Evolutionary conservation across 2,888 invertebrate genomes (phyloP).

Genomic region (Tachina grossa): DNA sequence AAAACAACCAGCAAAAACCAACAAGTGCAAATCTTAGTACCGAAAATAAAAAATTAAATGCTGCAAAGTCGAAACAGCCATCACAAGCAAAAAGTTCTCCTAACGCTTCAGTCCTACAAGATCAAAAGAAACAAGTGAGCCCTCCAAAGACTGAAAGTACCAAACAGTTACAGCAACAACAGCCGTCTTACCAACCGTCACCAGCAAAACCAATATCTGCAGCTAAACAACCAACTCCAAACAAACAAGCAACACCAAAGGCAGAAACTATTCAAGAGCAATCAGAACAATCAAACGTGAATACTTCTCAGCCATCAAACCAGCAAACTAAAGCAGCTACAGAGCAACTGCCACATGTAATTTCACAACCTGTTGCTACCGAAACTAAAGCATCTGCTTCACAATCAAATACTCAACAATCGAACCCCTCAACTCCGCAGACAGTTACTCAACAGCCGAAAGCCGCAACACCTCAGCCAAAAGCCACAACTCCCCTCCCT

Average conservation of each 20-base stretch:
- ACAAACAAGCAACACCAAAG: conserved; percentile 64
- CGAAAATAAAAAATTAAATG: conserved; percentile 89
- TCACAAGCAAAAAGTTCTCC: conserved; percentile 59
- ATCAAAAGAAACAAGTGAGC: conserved; percentile 38
- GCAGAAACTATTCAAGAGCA: conserved; percentile 1
- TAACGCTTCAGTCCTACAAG: conserved; percentile 34
- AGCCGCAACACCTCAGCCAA: background rate
- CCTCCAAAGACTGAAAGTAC: conserved; percentile 21
- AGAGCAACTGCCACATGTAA: background rate
- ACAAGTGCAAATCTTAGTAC: conserved; percentile 85
- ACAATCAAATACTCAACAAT: conserved; percentile 4
- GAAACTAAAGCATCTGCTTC: background rate
- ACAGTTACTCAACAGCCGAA: background rate
- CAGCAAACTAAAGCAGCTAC: conserved; percentile 25
- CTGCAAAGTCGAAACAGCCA: conserved; percentile 91
- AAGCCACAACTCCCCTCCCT: background rate
- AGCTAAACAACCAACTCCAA: conserved; percentile 64
- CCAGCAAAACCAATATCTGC: conserved; percentile 46
- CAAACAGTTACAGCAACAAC: conserved; percentile 45
- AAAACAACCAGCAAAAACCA: conserved; percentile 89
- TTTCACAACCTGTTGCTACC: background rate
- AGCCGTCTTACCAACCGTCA: conserved; percentile 48
- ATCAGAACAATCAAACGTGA: conserved; percentile 3
- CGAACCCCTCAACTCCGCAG: background rate
- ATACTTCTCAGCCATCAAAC: conserved; percentile 60